Conservation (phyloP, 1,140 invertebrate species). For the Brachionus angularis region DNA sequence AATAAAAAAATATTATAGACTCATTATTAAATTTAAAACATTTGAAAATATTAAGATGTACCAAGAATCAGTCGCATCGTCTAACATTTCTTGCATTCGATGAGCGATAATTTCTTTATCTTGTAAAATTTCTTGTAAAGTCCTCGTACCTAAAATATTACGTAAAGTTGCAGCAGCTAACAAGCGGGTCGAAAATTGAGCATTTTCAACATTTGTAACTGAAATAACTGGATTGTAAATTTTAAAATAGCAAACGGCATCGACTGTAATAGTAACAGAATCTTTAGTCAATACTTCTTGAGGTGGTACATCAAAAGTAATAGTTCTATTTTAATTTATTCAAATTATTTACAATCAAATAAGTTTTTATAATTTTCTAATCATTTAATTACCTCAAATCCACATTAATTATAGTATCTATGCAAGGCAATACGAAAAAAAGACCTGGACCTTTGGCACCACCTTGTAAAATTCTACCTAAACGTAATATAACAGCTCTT, state of each 20-base stretch:
- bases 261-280: slow-evolving; percentile 45
- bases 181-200: slow-evolving; percentile 44
- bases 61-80: slow-evolving; percentile 1
- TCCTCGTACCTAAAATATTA: slow-evolving; percentile 45
- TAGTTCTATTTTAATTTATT: slow-evolving; percentile 37
- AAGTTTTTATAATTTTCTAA: too few species aligned
- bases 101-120: slow-evolving; percentile 44
- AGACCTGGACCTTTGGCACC: slow-evolving; percentile 46
- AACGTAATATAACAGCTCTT: slow-evolving; percentile 45
- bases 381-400: slow-evolving; percentile 46
- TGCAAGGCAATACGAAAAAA: slow-evolving; percentile 45
- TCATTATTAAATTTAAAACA: too few species aligned
- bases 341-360: too few species aligned
- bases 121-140: slow-evolving; percentile 45
- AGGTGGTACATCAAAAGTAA: slow-evolving; percentile 42
- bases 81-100: slow-evolving; percentile 9
- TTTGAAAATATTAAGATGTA: too few species aligned
- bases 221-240: slow-evolving; percentile 17
- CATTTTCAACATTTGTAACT: slow-evolving; percentile 46
- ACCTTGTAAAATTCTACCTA: slow-evolving; percentile 39
- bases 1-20: too few species aligned
- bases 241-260: slow-evolving; percentile 33
- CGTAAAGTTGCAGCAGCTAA: slow-evolving; percentile 46
- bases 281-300: slow-evolving; percentile 45
- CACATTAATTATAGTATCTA: slow-evolving; percentile 42